Percentiles rank a stretch among this genome's conserved stretches.
These are phyloP conservation scores for Laothoe populi DNA, from an alignment of 2,888 invertebrate genomes.

Conservation along the genomic window DNA sequence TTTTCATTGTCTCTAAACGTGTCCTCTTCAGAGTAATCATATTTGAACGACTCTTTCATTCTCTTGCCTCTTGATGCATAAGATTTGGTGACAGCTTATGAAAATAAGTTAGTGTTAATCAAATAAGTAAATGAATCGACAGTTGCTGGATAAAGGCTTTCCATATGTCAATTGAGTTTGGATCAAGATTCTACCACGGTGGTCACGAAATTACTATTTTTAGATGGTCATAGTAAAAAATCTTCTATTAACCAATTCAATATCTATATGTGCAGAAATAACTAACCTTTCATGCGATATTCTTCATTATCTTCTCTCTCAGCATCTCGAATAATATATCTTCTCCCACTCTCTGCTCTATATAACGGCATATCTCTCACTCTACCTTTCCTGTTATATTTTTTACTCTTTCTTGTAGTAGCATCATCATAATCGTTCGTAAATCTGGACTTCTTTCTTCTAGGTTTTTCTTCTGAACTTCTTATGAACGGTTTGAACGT, in stretches of 20 bases:
- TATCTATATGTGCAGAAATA: no score
- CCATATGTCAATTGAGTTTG: no score
- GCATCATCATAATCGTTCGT: conserved; percentile 33
- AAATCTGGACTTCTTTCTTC: conserved; percentile 34
- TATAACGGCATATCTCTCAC: neutral
- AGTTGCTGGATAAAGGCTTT: no score
- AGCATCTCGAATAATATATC: conserved; percentile 25
- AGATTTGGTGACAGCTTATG: conserved; percentile 14
- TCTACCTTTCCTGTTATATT: conserved; percentile 7
- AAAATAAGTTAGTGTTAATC: neutral
- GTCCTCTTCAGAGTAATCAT: conserved; percentile 28
- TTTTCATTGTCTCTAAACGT: conserved; percentile 9
- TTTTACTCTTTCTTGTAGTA: conserved; percentile 16
- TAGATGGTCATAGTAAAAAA: no score
- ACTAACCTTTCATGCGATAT: neutral
- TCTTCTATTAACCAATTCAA: no score
- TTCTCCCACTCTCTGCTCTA: conserved; percentile 19
- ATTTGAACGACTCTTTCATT: neutral
- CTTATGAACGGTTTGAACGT: conserved; percentile 37
- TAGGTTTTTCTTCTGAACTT: conserved; percentile 31
- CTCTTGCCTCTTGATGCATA: conserved; percentile 4
- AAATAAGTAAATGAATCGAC: no score
- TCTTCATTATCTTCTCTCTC: neutral
- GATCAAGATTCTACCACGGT: no score
- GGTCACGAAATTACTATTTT: no score